A percentile compares a stretch with the other conserved stretches of the same genome.
These are phyloP conservation scores for Orestias chungarensis DNA, from an alignment of 2,797 vertebrate species.

Conservation along the genomic window DNA sequence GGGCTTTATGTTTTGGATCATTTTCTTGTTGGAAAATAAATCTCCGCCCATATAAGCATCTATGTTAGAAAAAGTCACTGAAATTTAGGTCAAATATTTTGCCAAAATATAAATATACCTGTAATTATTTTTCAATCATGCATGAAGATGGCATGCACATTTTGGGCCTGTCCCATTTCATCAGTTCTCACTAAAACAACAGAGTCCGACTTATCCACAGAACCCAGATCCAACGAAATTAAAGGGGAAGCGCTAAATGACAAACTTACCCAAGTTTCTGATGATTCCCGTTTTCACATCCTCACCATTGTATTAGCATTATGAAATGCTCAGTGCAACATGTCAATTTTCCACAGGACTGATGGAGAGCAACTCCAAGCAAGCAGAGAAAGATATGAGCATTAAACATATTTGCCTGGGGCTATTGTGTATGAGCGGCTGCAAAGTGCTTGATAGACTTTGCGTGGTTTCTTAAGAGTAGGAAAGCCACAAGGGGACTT, in stretches of 20 bases:
- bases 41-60: no score
- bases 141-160: neutral
- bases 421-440: slow-evolving; percentile 53
- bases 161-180: neutral
- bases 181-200: neutral
- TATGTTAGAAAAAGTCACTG: no score
- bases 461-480: slow-evolving; percentile 50
- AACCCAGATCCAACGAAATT: slow-evolving; percentile 33
- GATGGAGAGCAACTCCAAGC: slow-evolving; percentile 41
- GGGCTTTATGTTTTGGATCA: no score
- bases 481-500: slow-evolving; percentile 38
- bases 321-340: slow-evolving; percentile 52
- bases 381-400: slow-evolving; percentile 45
- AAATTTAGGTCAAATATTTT: no score
- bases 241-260: slow-evolving; percentile 43
- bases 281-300: slow-evolving; percentile 36
- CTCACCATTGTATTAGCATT: slow-evolving; percentile 10
- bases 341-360: slow-evolving; percentile 44
- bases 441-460: slow-evolving; percentile 64
- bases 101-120: no score
- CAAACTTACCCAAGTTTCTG: slow-evolving; percentile 17
- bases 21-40: no score
- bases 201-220: neutral
- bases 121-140: no score
- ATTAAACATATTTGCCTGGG: slow-evolving; percentile 46